Percentiles rank a stretch among this genome's conserved stretches.
phyloP scores from a whole-genome alignment of 2,888 invertebrate genomes.

The Ctena decussata region DNA sequence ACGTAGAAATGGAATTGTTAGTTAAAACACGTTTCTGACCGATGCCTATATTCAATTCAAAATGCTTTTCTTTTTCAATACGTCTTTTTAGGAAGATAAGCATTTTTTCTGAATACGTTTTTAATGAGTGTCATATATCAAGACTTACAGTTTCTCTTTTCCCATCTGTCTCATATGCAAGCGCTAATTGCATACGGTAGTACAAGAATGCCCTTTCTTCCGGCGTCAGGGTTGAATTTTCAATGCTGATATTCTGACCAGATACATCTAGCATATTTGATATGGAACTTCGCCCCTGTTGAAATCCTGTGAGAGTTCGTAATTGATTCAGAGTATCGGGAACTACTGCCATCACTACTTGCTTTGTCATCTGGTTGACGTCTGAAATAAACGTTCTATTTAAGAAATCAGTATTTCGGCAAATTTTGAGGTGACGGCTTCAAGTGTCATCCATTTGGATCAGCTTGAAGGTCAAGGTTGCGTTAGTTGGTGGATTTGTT shows the following conservation, averaged over 20 bases:
- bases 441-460: too few relatives aligned
- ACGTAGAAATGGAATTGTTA: too few relatives aligned
- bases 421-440: too few relatives aligned
- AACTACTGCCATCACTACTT: constrained; percentile 43
- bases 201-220: constrained; percentile 50
- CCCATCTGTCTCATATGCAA: constrained; percentile 16
- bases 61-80: too few relatives aligned
- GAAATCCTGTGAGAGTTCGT: constrained; percentile 9
- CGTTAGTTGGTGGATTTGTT: too few relatives aligned
- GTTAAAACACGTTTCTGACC: too few relatives aligned
- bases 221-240: constrained; percentile 29
- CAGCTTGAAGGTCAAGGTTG: too few relatives aligned
- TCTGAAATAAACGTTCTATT: constrained; percentile 43
- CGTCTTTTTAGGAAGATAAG: too few relatives aligned
- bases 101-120: too few relatives aligned
- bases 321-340: constrained; percentile 44
- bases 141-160: constrained; percentile 21
- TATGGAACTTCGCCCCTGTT: constrained; percentile 26
- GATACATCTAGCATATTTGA: constrained; percentile 38
- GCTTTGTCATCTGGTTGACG: constrained; percentile 43
- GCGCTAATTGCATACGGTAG: constrained; percentile 44
- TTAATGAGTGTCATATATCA: too few relatives aligned
- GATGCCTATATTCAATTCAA: too few relatives aligned
- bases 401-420: too few relatives aligned
- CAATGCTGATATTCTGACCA: constrained; percentile 40